These are phyloP conservation scores for Cryptoblepharus egeriae DNA, from an alignment of 2,797 vertebrate genomes.

Conservation along the genomic window DNA sequence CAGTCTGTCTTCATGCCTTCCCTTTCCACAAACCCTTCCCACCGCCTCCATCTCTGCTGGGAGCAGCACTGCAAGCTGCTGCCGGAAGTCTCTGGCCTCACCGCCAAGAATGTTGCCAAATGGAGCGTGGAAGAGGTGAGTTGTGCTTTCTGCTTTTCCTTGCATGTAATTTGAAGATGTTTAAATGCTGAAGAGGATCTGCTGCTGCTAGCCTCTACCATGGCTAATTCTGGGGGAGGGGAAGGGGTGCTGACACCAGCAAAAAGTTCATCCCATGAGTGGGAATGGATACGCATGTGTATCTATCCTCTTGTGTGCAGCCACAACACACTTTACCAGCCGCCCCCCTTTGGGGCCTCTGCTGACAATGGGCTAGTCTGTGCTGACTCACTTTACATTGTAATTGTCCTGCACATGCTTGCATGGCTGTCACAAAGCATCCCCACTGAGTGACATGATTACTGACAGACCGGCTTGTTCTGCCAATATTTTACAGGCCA, in stretches of 20 bases:
- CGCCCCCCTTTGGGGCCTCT: conserved; percentile 33
- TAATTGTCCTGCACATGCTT: conserved; percentile 39
- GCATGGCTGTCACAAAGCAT: conserved; percentile 45
- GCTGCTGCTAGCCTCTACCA: too few relatives aligned
- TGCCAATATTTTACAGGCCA: conserved; percentile 45
- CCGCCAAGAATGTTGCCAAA: conserved; percentile 87
- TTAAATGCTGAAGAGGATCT: neutral
- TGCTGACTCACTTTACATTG: conserved; percentile 57
- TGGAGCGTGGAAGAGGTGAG: conserved; percentile 92
- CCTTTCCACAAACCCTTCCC: conserved; percentile 80
- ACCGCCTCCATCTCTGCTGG: conserved; percentile 86
- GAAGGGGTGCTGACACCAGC: conserved; percentile 29
- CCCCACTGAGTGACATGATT: conserved; percentile 60
- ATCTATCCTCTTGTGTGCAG: conserved; percentile 32
- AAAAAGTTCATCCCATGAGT: conserved; percentile 39
- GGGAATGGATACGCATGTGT: neutral
- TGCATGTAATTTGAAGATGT: neutral
- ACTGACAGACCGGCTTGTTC: conserved; percentile 44
- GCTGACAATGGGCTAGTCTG: conserved; percentile 24
- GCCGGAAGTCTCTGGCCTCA: conserved; percentile 90
- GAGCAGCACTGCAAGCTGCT: conserved; percentile 93
- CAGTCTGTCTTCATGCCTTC: conserved; percentile 91
- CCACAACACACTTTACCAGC: neutral
- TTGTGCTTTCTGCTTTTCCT: neutral
- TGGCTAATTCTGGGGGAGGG: neutral